Evolutionary conservation across 2,888 invertebrate genomes (phyloP), one percentile per base, ranked within the genome.

Genomic region (Myathropa florea): DNA sequence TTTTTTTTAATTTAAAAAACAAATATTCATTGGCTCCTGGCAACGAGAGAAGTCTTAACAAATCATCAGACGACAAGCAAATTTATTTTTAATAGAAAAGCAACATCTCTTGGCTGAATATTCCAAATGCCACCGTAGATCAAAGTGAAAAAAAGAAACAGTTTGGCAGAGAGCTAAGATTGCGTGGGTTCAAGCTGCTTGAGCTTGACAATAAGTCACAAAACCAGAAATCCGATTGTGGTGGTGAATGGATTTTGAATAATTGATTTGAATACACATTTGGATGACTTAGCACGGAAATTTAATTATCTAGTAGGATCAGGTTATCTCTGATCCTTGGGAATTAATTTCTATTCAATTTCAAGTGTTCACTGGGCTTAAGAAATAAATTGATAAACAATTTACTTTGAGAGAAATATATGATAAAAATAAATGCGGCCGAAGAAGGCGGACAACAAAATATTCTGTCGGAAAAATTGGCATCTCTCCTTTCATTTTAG

Each of bases 231-330:
- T 67, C 55, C 30, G 55, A 67, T 57, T 33, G 28, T 46, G n/a
- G 71, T 28, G 36, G 61, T 12, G 57, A 12, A 61, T 9, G 14
- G 21, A 33, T 77, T 64, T 64, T 57, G 57, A 64, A 75, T 68
- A 77, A 77, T 77, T 77, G 68, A 53, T 68, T 77, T 30, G 33
- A 59, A 60, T 61, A 68, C 76, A 24, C 33, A 67, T 77, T 68
- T 68, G 68, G 76, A 3, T 30, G 30, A 60, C 60, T 76, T 67
- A 67, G 68, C 60, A 68, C 61, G 61, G 61, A 68, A 61, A 67
- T 23, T 60, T 67, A 59, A 77, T 77, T 68, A 33, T 39, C 36
- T 28, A 0, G 18, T 63, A 28, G 59, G 7, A 18, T 46, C 46
- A 7, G 59, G 21, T 67, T 76, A 76, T 67, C 75, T 55, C 0